Percentiles rank a stretch among this genome's conserved stretches.
Conservation (phyloP, 2,888 invertebrate genomes). For the Plebejus melissa region DNA sequence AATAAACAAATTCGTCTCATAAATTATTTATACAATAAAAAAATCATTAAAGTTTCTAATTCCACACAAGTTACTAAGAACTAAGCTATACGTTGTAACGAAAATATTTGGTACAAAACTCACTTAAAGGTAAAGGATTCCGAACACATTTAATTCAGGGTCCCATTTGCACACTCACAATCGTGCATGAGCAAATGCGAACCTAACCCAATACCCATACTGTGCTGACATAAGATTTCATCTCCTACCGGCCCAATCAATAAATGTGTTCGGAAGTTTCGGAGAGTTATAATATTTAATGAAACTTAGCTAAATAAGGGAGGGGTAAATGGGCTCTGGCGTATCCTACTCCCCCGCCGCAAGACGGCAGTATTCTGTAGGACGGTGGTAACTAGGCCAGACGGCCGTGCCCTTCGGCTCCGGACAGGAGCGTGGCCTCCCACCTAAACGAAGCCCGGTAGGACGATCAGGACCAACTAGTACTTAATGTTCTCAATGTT, state of each 20-base stretch:
- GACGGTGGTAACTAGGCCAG: constrained; percentile 16
- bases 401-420: constrained; percentile 23
- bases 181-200: not conserved
- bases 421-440: constrained; percentile 25
- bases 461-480: not conserved
- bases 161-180: not conserved
- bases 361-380: constrained; percentile 17
- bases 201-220: not conserved
- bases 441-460: not conserved
- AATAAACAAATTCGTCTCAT: not conserved
- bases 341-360: constrained; percentile 24
- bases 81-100: not conserved
- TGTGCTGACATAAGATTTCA: not conserved
- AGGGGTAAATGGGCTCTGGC: constrained; percentile 14
- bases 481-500: not conserved
- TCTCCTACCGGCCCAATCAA: not conserved
- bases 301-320: not conserved
- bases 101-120: not conserved
- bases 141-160: not conserved
- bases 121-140: not conserved
- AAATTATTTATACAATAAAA: not conserved
- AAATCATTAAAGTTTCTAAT: not conserved
- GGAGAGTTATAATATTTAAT: not conserved
- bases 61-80: constrained; percentile 2
- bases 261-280: constrained; percentile 9